Evolutionary conservation across 2,797 vertebrate species (phyloP).

Genomic region (Nasua narica): DNA sequence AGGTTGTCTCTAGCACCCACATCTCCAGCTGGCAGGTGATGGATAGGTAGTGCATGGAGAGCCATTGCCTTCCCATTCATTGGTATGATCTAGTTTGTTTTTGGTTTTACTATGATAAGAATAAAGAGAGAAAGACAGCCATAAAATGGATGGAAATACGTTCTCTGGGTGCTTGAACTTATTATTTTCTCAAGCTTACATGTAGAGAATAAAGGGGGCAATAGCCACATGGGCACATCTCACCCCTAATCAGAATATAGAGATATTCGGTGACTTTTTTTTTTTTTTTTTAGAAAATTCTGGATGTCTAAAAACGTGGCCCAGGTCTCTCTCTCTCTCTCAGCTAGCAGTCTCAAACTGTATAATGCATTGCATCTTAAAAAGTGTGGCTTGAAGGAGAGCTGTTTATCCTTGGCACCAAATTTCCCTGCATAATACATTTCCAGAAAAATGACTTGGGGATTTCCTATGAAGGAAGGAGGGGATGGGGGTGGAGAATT

Average conservation of each 20-base stretch:
- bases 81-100: not conserved
- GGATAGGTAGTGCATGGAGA: not conserved
- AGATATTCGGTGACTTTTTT: not conserved
- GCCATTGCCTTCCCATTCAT: not conserved
- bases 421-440: constrained; percentile 29
- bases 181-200: constrained; percentile 10
- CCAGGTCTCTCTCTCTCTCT: not conserved
- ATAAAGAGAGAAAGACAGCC: constrained; percentile 34
- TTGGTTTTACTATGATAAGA: constrained; percentile 2
- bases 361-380: not conserved
- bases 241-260: not conserved
- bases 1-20: not conserved
- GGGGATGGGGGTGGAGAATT: constrained; percentile 1
- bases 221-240: not conserved
- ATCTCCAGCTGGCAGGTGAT: not conserved
- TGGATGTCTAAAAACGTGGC: not conserved
- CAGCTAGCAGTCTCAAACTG: not conserved
- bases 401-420: not conserved
- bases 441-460: constrained; percentile 36
- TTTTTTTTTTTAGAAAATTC: not conserved
- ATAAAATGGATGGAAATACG: constrained; percentile 10
- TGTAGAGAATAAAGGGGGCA: not conserved
- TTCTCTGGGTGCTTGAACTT: not conserved
- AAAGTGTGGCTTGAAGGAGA: not conserved
- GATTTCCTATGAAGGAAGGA: constrained; percentile 50